Conservation (phyloP, 2,113 vertebrate species). For the Labeo rohita region DNA sequence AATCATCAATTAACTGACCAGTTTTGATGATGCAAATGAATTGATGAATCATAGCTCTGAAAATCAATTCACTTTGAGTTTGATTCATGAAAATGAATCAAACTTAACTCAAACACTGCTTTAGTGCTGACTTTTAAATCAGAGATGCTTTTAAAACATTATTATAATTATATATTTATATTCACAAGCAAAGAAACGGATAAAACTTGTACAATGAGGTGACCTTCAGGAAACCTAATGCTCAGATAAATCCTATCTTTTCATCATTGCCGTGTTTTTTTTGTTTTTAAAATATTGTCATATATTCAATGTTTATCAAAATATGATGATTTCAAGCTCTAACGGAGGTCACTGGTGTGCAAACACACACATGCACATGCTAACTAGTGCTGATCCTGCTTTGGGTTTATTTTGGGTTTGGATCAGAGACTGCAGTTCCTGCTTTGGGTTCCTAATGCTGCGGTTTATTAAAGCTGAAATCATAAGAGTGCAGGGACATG, state of each 20-base stretch:
- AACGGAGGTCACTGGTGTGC: neutral
- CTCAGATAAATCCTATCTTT: neutral
- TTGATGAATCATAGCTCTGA: too few species aligned
- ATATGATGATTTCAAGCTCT: too few species aligned
- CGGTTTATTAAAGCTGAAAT: conserved; percentile 21
- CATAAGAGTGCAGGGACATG: conserved; percentile 9
- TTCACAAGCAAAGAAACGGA: neutral
- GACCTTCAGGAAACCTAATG: neutral
- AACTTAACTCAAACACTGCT: too few species aligned
- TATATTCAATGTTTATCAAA: neutral
- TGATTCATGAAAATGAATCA: too few species aligned
- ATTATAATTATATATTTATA: neutral
- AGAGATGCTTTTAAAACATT: neutral
- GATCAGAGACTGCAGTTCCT: conserved; percentile 18
- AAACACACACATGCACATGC: neutral
- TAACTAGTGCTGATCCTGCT: neutral
- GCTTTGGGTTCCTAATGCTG: neutral
- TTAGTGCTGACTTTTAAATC: too few species aligned
- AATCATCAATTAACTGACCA: too few species aligned
- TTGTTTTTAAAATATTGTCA: neutral
- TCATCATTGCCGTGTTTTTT: neutral
- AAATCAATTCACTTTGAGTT: too few species aligned
- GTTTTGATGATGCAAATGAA: too few species aligned
- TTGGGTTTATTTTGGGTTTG: neutral
- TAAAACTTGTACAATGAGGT: neutral